Evolutionary conservation across 2,797 vertebrate genomes (phyloP).

Genomic region (Catostomus latipinnis): DNA sequence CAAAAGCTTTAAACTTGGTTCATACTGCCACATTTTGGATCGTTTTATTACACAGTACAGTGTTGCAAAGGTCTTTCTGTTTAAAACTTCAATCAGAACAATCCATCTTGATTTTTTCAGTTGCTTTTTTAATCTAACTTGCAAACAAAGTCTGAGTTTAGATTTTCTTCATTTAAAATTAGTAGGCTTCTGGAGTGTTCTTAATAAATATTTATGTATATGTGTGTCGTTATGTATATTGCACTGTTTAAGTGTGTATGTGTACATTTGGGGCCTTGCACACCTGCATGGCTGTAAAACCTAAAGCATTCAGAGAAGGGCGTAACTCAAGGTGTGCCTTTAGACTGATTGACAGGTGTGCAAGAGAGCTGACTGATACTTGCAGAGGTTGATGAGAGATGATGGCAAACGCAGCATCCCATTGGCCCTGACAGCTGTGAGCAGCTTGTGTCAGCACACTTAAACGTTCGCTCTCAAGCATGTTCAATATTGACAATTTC

Average conservation of each 20-base stretch:
- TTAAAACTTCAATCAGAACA: too few relatives aligned
- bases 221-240: background rate
- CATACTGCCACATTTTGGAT: too few relatives aligned
- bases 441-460: constrained; percentile 54
- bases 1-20: too few relatives aligned
- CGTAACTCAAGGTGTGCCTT: constrained; percentile 54
- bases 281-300: constrained; percentile 70
- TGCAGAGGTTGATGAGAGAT: constrained; percentile 75
- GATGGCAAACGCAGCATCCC: constrained; percentile 68
- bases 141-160: too few relatives aligned
- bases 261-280: constrained; percentile 40
- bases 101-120: too few relatives aligned
- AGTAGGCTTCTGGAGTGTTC: background rate
- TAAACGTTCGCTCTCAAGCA: background rate
- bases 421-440: constrained; percentile 63
- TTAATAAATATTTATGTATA: background rate
- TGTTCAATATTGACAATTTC: constrained; percentile 33
- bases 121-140: too few relatives aligned
- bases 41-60: too few relatives aligned
- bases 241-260: background rate
- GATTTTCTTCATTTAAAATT: too few relatives aligned
- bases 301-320: constrained; percentile 63
- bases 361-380: constrained; percentile 79
- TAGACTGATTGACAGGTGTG: constrained; percentile 71
- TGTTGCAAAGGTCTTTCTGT: too few relatives aligned